These are phyloP conservation scores for Stigmatopora argus DNA, from an alignment of 2,113 vertebrate genomes.

Conservation along the genomic window DNA sequence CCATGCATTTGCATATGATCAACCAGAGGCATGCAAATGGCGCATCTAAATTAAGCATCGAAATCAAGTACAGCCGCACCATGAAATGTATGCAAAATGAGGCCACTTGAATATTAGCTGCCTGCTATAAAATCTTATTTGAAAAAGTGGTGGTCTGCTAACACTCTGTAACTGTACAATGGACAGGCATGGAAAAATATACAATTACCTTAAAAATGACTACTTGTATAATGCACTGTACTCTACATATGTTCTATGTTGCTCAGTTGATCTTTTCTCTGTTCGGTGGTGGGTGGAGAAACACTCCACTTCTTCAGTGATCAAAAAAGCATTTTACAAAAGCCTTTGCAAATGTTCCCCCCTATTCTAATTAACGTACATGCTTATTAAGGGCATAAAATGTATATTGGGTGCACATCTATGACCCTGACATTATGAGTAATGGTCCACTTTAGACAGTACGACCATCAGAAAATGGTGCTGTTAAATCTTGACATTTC, in stretches of 20 bases:
- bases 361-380: constrained; percentile 1
- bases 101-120: constrained; percentile 55
- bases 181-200: neutral
- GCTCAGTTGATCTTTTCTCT: neutral
- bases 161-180: constrained; percentile 21
- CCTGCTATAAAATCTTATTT: constrained; percentile 16
- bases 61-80: constrained; percentile 57
- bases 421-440: neutral
- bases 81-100: constrained; percentile 70
- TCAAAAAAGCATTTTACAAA: neutral
- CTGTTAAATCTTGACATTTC: constrained; percentile 5
- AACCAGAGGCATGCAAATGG: constrained; percentile 45
- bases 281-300: neutral
- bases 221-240: neutral
- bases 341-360: neutral
- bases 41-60: constrained; percentile 62
- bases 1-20: constrained; percentile 60
- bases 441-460: neutral
- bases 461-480: neutral
- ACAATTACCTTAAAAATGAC: neutral
- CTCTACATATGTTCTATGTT: neutral
- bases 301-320: neutral
- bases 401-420: neutral
- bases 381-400: constrained; percentile 1
- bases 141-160: constrained; percentile 24